Percentiles rank a stretch among this genome's conserved stretches.
These are phyloP conservation scores for Solenodon paradoxus DNA, from an alignment of 2,113 vertebrate species.

Conservation along the genomic window DNA sequence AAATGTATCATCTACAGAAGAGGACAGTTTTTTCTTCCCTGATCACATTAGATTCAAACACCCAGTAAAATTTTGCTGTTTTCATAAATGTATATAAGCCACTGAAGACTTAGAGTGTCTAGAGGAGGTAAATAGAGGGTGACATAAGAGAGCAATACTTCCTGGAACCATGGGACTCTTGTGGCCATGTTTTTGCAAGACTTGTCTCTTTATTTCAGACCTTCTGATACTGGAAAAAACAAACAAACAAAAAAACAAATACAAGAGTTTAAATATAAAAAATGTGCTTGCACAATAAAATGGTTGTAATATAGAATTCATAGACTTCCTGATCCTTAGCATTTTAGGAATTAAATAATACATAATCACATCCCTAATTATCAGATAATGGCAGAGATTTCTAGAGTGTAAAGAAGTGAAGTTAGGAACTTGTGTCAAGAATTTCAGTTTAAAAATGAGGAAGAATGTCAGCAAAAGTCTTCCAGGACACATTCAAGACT, in stretches of 20 bases:
- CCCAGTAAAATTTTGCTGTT: constrained; percentile 47
- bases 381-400: not conserved
- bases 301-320: not conserved
- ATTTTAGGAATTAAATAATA: not conserved
- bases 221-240: not conserved
- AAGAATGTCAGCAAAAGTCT: not conserved
- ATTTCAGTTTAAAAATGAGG: not conserved
- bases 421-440: not conserved
- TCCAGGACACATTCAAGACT: not conserved
- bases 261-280: not conserved
- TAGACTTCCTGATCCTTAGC: not conserved
- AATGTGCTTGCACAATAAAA: not conserved
- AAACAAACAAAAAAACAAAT: not conserved
- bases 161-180: not conserved
- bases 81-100: not conserved
- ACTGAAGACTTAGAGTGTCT: constrained; percentile 25
- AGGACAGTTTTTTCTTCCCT: constrained; percentile 29
- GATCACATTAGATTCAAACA: constrained; percentile 63
- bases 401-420: not conserved
- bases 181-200: not conserved
- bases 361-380: not conserved
- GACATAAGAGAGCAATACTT: not conserved
- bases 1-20: not conserved
- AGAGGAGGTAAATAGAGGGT: not conserved
- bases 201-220: not conserved